Evolutionary conservation across 2,888 invertebrate genomes (phyloP), one percentile per base, ranked within the genome.

Genomic region (Drosophila emarginata): DNA sequence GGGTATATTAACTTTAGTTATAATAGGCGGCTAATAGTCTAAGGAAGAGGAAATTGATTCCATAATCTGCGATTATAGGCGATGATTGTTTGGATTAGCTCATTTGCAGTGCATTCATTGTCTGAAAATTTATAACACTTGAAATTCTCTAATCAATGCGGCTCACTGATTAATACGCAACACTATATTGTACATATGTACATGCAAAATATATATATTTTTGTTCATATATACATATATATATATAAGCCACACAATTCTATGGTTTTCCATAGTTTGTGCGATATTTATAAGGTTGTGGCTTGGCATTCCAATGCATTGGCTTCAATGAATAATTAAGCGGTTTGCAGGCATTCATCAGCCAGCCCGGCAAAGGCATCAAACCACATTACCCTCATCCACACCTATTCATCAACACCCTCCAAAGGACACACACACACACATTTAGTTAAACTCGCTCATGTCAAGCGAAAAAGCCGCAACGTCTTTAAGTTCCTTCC

Each of bases 321-420:
- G 82, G 74, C 76, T 74, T 67, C 85, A 79, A 80, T 85, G 87
- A 85, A 85, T 85, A 85, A 85, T 85, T 85, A 85, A 85, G 87
- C 84, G 84, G 84, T 85, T 79, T 74, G 63, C 74, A 50, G 52
- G 45, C 45, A 45, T 45, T 45, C 45, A 45, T 45, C 45, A 45
- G 45, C 18, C 45, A 65, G 73, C 70, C 78, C 59, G 59, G 71
- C 59, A 59, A 57, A 72, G 57, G 66, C 64, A 64, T 53, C 64
- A 72, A 64, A 66, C 66, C 60, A 67, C 68, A 64, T 83, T 77
- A 61, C 82, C 40, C 64, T 39, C 37, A 63, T 7, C 66, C 68
- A 61, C 61, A 50, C 59, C 45, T 45, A 45, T 45, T 12, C 63
- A 62, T 53, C 65, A 75, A 64, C 45, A 45, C 45, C 21, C 45